Evolutionary conservation across 2,888 invertebrate genomes (phyloP).

Genomic region (Anorthoa munda): DNA sequence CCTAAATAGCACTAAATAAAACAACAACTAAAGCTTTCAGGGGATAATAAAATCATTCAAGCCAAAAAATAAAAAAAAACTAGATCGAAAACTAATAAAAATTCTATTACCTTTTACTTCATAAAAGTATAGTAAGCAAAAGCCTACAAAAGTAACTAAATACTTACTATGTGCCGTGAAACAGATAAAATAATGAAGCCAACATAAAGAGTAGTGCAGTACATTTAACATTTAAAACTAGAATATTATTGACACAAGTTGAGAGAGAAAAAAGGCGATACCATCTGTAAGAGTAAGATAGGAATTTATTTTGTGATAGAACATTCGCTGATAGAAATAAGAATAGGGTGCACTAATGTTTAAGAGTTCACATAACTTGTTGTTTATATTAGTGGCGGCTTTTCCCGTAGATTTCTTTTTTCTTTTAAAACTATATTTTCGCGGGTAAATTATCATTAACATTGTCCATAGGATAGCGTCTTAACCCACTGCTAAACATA

Average conservation of each 20-base stretch:
- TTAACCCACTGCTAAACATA: too few species aligned
- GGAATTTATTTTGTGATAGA: too few species aligned
- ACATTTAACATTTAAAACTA: neutral
- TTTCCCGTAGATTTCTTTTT: neutral
- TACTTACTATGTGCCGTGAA: conserved; percentile 44
- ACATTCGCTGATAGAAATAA: neutral
- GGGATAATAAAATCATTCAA: conserved; percentile 3
- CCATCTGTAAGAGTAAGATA: neutral
- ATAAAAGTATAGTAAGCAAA: conserved; percentile 4
- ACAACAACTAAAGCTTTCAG: neutral
- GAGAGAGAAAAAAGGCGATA: conserved; percentile 24
- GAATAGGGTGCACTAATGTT: too few species aligned
- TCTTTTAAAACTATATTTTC: too few species aligned
- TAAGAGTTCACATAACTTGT: too few species aligned
- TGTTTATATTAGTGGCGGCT: neutral
- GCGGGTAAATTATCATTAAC: too few species aligned
- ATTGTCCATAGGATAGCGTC: too few species aligned
- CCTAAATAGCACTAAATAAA: neutral
- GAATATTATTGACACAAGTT: conserved; percentile 1
- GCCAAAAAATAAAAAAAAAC: conserved; percentile 6
- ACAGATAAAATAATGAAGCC: conserved; percentile 49
- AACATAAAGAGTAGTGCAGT: conserved; percentile 34
- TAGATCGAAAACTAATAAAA: neutral
- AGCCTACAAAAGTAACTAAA: neutral
- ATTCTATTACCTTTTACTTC: neutral